These are phyloP conservation scores for Masticophis lateralis DNA, from an alignment of 2,797 vertebrate genomes.

Conservation along the genomic window DNA sequence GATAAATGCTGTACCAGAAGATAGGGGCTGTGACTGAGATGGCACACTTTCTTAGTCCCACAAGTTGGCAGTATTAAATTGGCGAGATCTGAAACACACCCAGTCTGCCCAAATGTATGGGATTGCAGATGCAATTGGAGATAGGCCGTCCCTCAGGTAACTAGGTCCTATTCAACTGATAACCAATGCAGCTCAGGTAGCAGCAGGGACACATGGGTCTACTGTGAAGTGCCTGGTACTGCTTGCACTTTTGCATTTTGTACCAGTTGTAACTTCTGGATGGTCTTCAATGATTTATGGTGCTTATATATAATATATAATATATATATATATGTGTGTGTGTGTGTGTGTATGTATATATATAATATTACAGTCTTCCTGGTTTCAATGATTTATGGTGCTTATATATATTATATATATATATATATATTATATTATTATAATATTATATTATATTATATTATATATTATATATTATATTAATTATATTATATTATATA, in stretches of 20 bases:
- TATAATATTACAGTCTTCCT: too few relatives aligned
- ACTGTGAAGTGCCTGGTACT: background rate
- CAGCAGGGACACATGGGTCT: background rate
- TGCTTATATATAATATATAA: background rate
- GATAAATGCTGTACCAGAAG: too few relatives aligned
- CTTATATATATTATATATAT: too few relatives aligned
- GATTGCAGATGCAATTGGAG: background rate
- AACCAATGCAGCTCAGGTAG: background rate
- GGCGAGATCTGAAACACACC: background rate
- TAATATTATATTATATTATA: too few relatives aligned
- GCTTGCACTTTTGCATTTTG: background rate
- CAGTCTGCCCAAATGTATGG: background rate
- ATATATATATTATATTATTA: too few relatives aligned
- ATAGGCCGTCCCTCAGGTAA: background rate
- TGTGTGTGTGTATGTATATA: too few relatives aligned
- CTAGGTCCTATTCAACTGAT: background rate
- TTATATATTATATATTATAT: too few relatives aligned
- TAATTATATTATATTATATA: too few relatives aligned
- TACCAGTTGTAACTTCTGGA: background rate
- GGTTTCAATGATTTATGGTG: too few relatives aligned
- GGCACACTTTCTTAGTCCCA: background rate
- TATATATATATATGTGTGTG: too few relatives aligned
- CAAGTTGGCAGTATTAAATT: background rate
- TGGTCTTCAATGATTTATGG: background rate
- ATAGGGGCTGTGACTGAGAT: background rate